These are phyloP conservation scores for Argynnis bischoffii DNA, from an alignment of 2,888 invertebrate genomes.

Conservation along the genomic window DNA sequence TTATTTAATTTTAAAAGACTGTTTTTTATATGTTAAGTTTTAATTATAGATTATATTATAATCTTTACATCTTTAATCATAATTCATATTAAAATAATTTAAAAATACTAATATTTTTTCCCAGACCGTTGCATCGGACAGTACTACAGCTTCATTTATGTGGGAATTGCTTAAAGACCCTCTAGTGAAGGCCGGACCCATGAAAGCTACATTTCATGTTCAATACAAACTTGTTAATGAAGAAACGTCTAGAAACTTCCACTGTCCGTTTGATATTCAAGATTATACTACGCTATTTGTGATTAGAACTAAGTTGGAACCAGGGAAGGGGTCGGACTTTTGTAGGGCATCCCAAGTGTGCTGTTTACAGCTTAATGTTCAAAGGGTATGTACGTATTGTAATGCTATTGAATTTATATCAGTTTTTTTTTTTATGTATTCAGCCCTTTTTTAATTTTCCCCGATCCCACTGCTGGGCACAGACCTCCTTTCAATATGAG, in stretches of 20 bases:
- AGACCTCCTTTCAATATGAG: too few species aligned
- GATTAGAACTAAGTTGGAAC: constrained; percentile 89
- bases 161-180: constrained; percentile 90
- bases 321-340: constrained; percentile 90
- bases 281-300: constrained; percentile 94
- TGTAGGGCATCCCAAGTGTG: constrained; percentile 95
- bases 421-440: not conserved
- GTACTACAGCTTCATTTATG: constrained; percentile 90
- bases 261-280: constrained; percentile 89
- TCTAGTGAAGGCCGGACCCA: constrained; percentile 79
- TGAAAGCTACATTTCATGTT: constrained; percentile 72
- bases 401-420: not conserved
- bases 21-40: too few species aligned
- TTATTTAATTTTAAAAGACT: too few species aligned
- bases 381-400: constrained; percentile 77
- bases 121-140: constrained; percentile 86
- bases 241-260: constrained; percentile 72
- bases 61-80: not conserved
- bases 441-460: too few species aligned
- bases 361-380: constrained; percentile 89
- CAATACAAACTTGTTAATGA: constrained; percentile 59
- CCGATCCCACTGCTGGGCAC: too few species aligned
- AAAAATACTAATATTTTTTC: constrained; percentile 30
- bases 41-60: too few species aligned
- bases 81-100: not conserved